Evolutionary conservation across 2,113 vertebrate species (phyloP).

Genomic region (Lycocorax pyrrhopterus): DNA sequence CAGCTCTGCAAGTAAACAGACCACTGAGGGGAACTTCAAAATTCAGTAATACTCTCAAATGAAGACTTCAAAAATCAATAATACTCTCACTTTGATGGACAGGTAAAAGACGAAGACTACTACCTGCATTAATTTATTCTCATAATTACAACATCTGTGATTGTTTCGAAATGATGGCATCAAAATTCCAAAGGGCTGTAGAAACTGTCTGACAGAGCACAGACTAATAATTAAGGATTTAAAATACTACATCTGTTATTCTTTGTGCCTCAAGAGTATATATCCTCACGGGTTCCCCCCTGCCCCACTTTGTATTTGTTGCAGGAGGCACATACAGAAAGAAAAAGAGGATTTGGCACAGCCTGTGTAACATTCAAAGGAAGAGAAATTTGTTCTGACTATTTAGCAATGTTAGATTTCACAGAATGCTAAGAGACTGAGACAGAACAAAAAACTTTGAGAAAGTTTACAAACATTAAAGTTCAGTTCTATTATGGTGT

Average conservation of each 20-base stretch:
- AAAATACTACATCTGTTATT: background rate
- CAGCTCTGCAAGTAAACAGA: background rate
- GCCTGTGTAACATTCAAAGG: background rate
- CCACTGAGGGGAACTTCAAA: background rate
- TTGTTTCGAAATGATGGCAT: background rate
- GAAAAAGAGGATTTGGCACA: background rate
- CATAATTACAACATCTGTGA: background rate
- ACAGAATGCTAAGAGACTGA: background rate
- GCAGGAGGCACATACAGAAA: background rate
- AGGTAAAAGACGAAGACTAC: background rate
- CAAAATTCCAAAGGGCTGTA: background rate
- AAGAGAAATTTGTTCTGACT: background rate
- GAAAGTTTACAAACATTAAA: background rate
- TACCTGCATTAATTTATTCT: background rate
- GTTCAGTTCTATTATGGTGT: background rate
- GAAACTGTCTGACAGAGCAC: background rate
- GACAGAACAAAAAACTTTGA: background rate
- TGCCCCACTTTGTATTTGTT: accelerated
- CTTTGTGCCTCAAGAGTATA: too few relatives aligned
- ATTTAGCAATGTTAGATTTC: background rate
- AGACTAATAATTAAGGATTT: background rate
- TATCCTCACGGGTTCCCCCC: background rate
- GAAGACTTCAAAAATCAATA: background rate
- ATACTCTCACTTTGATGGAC: background rate
- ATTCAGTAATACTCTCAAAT: background rate